These are phyloP conservation scores for Dynastes tityus DNA, from an alignment of 2,888 invertebrate species.

Conservation along the genomic window DNA sequence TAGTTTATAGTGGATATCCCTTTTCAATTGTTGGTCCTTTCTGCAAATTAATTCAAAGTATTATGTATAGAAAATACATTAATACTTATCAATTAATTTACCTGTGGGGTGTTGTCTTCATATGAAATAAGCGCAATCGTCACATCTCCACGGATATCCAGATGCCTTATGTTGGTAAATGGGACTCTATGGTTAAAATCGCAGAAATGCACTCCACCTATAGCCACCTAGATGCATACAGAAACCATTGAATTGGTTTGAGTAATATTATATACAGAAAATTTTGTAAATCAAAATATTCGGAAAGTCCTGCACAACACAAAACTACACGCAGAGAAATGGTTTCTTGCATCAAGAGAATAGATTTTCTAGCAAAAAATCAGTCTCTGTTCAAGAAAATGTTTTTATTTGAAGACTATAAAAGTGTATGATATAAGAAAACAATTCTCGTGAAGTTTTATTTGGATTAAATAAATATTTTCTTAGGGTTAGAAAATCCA, in stretches of 20 bases:
- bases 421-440: too few relatives aligned
- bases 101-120: conserved; percentile 43
- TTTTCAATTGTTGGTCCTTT: conserved; percentile 14
- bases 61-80: background rate
- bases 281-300: too few relatives aligned
- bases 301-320: too few relatives aligned
- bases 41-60: background rate
- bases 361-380: too few relatives aligned
- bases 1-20: conserved; percentile 17
- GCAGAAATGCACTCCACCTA: conserved; percentile 32
- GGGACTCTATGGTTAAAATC: conserved; percentile 42
- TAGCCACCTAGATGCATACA: conserved; percentile 13
- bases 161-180: conserved; percentile 28
- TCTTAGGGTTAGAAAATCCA: too few relatives aligned
- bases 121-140: conserved; percentile 34
- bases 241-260: background rate
- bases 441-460: too few relatives aligned
- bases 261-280: too few relatives aligned
- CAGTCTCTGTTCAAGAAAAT: too few relatives aligned
- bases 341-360: too few relatives aligned
- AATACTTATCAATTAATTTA: background rate
- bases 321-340: too few relatives aligned
- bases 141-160: conserved; percentile 37
- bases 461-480: too few relatives aligned
- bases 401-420: too few relatives aligned